Evolutionary conservation across 2,113 vertebrate genomes (phyloP), one percentile per base, ranked within the genome.

Genomic region (Bos taurus): DNA sequence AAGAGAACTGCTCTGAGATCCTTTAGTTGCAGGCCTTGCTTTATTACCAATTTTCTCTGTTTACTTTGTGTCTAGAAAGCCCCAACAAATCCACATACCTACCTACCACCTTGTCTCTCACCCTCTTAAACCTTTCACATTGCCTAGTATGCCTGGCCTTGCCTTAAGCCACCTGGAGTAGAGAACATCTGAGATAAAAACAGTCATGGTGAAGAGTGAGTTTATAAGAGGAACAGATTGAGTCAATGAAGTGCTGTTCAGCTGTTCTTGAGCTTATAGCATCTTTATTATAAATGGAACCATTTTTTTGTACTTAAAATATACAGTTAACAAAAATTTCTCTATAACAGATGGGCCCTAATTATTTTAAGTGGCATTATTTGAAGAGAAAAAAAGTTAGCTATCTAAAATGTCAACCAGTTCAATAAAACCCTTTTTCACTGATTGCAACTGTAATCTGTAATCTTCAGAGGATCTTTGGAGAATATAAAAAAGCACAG

Each of bases 341-440:
- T 87, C 3, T 71, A 3, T 82, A 90, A 78, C 71, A 60, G 16
- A 46, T 88, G 36, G 28, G 40, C 10, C 54, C 46, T 90, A 85
- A n/a, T 93, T 96, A 74, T 98, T 77, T 94, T 86, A 94, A 97
- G 80, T 78, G 50, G 28, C 40, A 78, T 23, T 96, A 71, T 93
- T 95, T 60, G 64, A 96, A 82, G 88, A 87, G 62, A 54, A 82
- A 94, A 91, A 95, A 78, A 85, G 28, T 36, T 64, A 88, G 52
- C 67, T 54, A 23, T 48, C 46, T 96, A 84, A 96, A 87, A 89
- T 92, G 16, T 83, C 54, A 71, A 19, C 36, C 21, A 92, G 62
- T 86, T 84, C 25, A 86, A 28, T 59, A 59, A 93, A 93, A 85
- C 36, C 25, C 25, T 93, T 84, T 78, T 59, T 13, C 91, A 93